Conservation (phyloP, 1,140 invertebrate genomes). For the Lepidotrigona ventralis region DNA sequence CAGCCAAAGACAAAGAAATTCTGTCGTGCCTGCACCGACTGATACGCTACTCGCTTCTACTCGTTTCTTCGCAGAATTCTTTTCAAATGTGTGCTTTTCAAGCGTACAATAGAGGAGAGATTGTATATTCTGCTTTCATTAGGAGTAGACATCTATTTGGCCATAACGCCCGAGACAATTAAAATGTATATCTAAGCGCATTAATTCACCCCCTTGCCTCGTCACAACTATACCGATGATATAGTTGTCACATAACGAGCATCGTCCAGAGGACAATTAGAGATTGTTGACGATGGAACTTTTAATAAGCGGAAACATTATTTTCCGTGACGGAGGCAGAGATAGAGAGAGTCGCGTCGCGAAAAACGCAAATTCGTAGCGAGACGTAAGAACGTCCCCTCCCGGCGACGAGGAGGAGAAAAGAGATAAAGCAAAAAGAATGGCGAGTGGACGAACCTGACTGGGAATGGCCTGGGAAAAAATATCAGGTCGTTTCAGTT, state of each 20-base stretch:
- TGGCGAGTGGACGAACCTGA: neutral
- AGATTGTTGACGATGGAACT: conserved; percentile 14
- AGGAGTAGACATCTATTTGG: too few relatives aligned
- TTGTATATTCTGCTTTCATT: too few relatives aligned
- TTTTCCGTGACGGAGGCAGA: neutral
- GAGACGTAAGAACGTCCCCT: neutral
- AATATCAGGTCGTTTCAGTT: conserved; percentile 34
- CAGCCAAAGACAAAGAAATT: neutral
- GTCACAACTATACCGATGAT: neutral
- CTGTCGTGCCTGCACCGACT: neutral
- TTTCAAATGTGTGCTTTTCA: neutral
- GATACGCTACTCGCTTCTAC: neutral
- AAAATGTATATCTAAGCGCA: neutral
- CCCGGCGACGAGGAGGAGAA: too few relatives aligned
- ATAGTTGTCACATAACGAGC: neutral
- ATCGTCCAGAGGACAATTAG: neutral
- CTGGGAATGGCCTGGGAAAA: neutral
- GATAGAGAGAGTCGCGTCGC: too few relatives aligned
- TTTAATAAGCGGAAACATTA: conserved; percentile 41
- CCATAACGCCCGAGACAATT: neutral
- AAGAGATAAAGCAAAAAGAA: neutral
- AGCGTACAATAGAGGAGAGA: too few relatives aligned
- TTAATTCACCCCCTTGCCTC: neutral
- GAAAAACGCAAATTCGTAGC: conserved; percentile 10
- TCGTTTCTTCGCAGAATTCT: too few relatives aligned